Evolutionary conservation across 2,888 invertebrate genomes (phyloP).

Genomic region (Harpalus rufipes): DNA sequence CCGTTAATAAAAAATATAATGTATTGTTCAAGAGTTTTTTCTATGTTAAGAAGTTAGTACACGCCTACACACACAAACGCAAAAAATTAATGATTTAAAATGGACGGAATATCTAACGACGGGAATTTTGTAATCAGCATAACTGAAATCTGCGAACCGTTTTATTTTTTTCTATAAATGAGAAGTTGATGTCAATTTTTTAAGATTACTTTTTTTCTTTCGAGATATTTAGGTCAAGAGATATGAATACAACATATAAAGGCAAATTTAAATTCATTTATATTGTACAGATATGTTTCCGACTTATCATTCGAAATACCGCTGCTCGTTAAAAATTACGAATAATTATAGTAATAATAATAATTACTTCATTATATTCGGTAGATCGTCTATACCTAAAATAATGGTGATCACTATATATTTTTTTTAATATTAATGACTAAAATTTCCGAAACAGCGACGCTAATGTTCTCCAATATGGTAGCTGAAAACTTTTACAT

Average conservation of each 20-base stretch:
- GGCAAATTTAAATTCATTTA: neutral
- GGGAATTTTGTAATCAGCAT: conserved; percentile 46
- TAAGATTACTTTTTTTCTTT: neutral
- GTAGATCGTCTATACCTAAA: neutral
- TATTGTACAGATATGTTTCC: neutral
- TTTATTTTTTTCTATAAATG: conserved; percentile 42
- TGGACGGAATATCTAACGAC: conserved; percentile 46
- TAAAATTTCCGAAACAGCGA: no score
- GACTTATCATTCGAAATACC: neutral
- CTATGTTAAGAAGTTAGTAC: conserved; percentile 33
- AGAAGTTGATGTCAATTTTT: conserved; percentile 44
- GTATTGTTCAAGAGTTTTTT: conserved; percentile 44
- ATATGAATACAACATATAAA: neutral
- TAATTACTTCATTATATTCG: neutral
- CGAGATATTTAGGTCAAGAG: neutral
- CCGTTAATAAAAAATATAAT: conserved; percentile 56
- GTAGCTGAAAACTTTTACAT: no score
- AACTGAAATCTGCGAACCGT: conserved; percentile 47
- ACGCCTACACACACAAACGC: conserved; percentile 40
- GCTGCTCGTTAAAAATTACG: neutral
- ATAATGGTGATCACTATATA: neutral
- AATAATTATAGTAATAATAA: neutral
- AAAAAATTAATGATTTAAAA: conserved; percentile 61
- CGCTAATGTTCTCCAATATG: no score
- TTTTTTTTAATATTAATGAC: no score